Conservation (phyloP, 2,797 vertebrate species). For the Myotis pilosus region DNA sequence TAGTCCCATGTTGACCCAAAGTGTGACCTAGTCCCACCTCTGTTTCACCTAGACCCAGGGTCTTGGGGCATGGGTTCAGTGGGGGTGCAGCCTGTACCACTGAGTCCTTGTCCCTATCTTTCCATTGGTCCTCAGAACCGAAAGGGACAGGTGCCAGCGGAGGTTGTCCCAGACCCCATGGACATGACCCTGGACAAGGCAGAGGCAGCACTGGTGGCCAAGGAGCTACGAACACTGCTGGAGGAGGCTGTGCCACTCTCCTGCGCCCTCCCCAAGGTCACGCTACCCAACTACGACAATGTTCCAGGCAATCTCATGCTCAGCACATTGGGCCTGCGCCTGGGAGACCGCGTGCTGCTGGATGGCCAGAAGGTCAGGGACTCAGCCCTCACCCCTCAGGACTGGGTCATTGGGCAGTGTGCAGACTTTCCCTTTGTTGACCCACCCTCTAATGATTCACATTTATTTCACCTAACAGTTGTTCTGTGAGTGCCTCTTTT, state of each 20-base stretch:
- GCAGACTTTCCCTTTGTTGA: background rate
- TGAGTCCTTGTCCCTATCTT: background rate
- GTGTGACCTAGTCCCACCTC: background rate
- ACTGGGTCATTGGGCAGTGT: background rate
- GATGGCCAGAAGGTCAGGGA: constrained; percentile 90
- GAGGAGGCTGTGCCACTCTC: constrained; percentile 92
- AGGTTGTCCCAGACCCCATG: constrained; percentile 95
- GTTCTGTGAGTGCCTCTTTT: background rate
- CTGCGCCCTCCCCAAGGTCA: constrained; percentile 93
- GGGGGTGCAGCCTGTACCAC: background rate
- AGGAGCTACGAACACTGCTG: constrained; percentile 92
- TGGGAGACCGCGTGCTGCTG: constrained; percentile 90
- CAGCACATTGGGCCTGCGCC: constrained; percentile 89
- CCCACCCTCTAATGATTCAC: background rate
- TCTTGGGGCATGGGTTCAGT: background rate
- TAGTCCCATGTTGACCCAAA: background rate
- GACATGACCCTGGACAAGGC: constrained; percentile 96
- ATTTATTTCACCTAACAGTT: background rate
- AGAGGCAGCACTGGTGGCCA: constrained; percentile 92
- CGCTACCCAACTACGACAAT: constrained; percentile 95
- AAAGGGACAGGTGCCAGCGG: constrained; percentile 91
- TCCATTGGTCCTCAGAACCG: constrained; percentile 86
- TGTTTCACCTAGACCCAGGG: background rate
- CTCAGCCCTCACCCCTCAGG: background rate
- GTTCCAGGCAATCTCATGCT: constrained; percentile 96